Evolutionary conservation across 1,140 invertebrate species (phyloP), one percentile per base, ranked within the genome.

Genomic region (Anastrepha ludens): DNA sequence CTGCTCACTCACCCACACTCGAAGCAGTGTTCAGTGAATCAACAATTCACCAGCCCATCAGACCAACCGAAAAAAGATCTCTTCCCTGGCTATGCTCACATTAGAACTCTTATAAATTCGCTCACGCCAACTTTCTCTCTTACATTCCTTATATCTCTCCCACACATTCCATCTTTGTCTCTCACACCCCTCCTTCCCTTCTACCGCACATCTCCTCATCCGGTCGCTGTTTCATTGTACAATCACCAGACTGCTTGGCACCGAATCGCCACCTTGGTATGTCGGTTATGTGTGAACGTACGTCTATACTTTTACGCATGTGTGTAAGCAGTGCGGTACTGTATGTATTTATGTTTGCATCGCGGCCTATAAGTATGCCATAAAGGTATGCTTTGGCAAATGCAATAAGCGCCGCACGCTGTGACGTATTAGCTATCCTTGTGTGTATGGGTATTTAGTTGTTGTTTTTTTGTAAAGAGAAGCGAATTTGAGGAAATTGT

Each of bases 221-320:
- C 70, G 47, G 15, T 20, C 20, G 4, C 20, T 70, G 39, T 11
- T 7, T 70, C 5, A 70, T 70, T 3, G 39, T 74, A 17, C 2
- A 44, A 44, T 13, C 74, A 81, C 20, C 74, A 81, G 74, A 81
- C 74, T 81, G 74, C 74, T 58, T 81, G 74, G 74, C 74, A 55
- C 74, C 74, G 55, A 11, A 3, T 44, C 17, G 2, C n/a, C n/a
- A 20, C 4, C 6, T 50, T 20, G 20, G 4, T 50, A 20, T 4
- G 29, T 29, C 29, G 29, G 29, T 29, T 29, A 29, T 29, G 29
- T 29, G 29, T 29, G 29, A 29, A 29, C 29, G 29, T 29, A 29
- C 29, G 29, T 29, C 29, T 1, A 29, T 29, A 29, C 29, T 29
- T 29, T 29, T 29, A 29, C 29, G 62, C 9, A 9, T 65, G 62